These are phyloP conservation scores for Tenualosa ilisha DNA, from an alignment of 2,797 vertebrate species.

Conservation along the genomic window DNA sequence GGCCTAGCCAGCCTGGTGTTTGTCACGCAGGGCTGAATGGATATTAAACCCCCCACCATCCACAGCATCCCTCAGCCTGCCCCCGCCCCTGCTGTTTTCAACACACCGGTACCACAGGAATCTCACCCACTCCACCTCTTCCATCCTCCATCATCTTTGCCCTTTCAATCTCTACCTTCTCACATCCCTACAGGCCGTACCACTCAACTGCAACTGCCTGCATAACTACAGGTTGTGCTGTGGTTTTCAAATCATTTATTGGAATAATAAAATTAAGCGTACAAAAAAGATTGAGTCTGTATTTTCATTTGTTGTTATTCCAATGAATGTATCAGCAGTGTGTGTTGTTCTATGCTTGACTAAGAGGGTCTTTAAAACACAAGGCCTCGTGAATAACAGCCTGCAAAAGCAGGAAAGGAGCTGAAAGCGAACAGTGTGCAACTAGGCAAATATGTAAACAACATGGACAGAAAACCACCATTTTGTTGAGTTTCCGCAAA, in stretches of 20 bases:
- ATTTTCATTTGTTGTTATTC: not conserved
- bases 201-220: not conserved
- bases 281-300: not conserved
- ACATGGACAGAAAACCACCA: constrained; percentile 20
- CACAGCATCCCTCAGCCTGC: constrained; percentile 1
- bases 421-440: not conserved
- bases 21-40: constrained; percentile 37
- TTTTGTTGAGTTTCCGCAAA: constrained; percentile 15
- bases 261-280: not conserved
- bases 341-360: not conserved
- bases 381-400: not conserved
- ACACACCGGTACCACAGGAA: not conserved
- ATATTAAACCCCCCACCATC: constrained; percentile 28
- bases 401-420: not conserved
- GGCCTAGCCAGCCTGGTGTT: constrained; percentile 35
- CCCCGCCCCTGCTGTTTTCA: not conserved
- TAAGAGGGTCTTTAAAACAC: not conserved
- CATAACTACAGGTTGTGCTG: not conserved
- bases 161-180: not conserved
- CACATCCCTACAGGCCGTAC: not conserved
- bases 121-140: not conserved
- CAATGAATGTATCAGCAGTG: not conserved
- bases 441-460: constrained; percentile 16
- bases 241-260: not conserved
- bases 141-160: not conserved